phyloP scores from a whole-genome alignment of 1,140 invertebrate genomes.

The Nasonia giraulti region DNA sequence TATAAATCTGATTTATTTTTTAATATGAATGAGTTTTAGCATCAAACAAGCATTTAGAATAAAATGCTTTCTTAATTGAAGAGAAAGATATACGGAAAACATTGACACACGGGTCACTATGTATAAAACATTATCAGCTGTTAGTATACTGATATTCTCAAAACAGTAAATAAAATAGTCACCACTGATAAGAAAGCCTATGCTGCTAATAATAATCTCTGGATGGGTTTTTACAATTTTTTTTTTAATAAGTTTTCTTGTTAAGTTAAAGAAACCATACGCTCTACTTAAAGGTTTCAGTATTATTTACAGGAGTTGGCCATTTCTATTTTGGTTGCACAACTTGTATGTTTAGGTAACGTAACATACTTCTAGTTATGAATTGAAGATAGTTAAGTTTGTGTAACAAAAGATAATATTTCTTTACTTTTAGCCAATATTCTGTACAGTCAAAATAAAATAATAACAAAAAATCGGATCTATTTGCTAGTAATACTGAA shows the following conservation, averaged over 20 bases:
- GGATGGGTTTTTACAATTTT: neutral
- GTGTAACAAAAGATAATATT: too few species aligned
- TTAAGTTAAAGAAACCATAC: neutral
- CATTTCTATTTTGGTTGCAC: neutral
- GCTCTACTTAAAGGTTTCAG: neutral
- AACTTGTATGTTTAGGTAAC: neutral
- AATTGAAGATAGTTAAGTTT: too few species aligned
- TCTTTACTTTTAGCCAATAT: too few species aligned
- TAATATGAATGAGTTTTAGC: neutral
- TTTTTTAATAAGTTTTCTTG: neutral
- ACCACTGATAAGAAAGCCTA: neutral
- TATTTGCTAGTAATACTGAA: too few species aligned
- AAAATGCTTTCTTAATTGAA: slow-evolving; percentile 8
- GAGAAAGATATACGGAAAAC: neutral
- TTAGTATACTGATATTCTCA: neutral
- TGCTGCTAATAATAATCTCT: neutral
- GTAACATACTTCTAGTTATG: too few species aligned
- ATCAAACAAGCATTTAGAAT: neutral
- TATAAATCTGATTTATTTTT: neutral
- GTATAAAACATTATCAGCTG: neutral
- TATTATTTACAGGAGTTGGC: neutral
- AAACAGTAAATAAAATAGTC: neutral
- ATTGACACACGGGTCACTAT: neutral
- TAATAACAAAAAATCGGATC: too few species aligned
- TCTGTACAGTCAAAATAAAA: too few species aligned